Evolutionary conservation across 2,888 invertebrate genomes (phyloP), one percentile per base, ranked within the genome.

Genomic region (Frankliniella intonsa): DNA sequence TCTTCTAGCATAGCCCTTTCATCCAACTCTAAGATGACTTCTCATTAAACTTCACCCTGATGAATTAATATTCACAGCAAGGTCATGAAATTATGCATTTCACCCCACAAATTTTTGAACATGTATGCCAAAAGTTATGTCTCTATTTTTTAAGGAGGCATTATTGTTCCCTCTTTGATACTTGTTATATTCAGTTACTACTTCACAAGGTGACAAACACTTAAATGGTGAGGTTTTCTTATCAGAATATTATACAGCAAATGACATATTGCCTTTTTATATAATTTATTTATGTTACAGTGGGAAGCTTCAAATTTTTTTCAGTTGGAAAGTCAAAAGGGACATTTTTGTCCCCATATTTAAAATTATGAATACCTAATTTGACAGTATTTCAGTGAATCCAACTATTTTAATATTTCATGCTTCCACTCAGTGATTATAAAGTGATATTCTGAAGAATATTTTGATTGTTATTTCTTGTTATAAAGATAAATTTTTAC

Each of bases 401-500:
- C 17, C 62, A 62, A n/a, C 62, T 62, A 17, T 62, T 62, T 62
- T n/a, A 62, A 62, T 62, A 14, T 62, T 17, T 62, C 62, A 62
- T 62, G 62, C 62, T 76, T 76, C 25, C 25, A 25, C 25, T 76
- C 2, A 11, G 25, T 76, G 69, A 76, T 76, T 25, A 76, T 22
- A 76, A 76, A 76, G 69, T 76, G 69, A 76, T 76, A 76, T 25
- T 69, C 69, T 76, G 69, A 25, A 76, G 69, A 25, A 76, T 76
- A 76, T 25, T 76, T 76, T 76, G 25, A 10, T 25, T 76, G 69
- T 76, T 25, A 76, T 76, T 76, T 76, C 22, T 8, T 76, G 69
- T 76, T 76, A 76, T 76, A 25, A 25, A 5, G 69, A 76, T 25
- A 38, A 38, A 25, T 22, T 22, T 22, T 76, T 76, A 76, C 69